These are phyloP conservation scores for Coracopsis vasa DNA, from an alignment of 2,113 vertebrate genomes.

Conservation along the genomic window DNA sequence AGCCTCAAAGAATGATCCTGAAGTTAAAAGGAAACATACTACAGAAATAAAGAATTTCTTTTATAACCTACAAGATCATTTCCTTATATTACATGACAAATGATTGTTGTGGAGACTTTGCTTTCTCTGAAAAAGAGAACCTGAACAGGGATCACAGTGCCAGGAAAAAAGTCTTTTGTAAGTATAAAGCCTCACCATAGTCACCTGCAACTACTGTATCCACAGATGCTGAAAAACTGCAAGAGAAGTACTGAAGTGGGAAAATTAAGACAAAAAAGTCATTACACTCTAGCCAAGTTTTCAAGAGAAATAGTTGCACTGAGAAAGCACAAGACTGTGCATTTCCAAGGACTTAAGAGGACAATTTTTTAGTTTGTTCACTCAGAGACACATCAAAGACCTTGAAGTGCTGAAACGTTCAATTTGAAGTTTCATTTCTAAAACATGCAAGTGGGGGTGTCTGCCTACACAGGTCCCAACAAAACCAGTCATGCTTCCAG, in stretches of 20 bases:
- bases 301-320: background rate
- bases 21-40: background rate
- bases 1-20: background rate
- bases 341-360: background rate
- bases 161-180: background rate
- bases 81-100: background rate
- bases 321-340: background rate
- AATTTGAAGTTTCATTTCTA: background rate
- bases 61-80: background rate
- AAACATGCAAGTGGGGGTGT: too few species aligned
- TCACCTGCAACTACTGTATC: background rate
- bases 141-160: background rate
- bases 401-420: rapidly evolving
- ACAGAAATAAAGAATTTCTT: background rate
- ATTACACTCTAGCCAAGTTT: background rate
- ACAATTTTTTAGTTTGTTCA: rapidly evolving
- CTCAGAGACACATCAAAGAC: background rate
- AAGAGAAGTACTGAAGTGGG: background rate
- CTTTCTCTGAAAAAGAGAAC: background rate
- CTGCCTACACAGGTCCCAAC: rapidly evolving
- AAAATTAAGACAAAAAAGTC: background rate
- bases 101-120: rapidly evolving
- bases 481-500: background rate
- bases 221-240: background rate
- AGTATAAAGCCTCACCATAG: background rate